A percentile compares a stretch with the other conserved stretches of the same genome.
These are phyloP conservation scores for Protula sp. DNA, from an alignment of 2,888 invertebrate genomes.

Conservation along the genomic window DNA sequence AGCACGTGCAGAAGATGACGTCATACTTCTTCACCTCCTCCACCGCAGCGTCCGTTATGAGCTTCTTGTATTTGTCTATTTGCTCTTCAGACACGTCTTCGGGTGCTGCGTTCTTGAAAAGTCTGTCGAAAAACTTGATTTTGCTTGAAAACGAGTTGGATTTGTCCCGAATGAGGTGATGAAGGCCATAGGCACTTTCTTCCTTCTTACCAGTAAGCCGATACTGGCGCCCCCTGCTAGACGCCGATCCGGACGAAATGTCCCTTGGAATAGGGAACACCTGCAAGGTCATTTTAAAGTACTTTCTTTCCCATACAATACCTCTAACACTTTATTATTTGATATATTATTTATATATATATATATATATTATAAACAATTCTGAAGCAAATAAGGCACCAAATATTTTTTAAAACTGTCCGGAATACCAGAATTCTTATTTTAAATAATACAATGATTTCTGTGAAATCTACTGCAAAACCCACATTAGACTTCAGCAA, in stretches of 20 bases:
- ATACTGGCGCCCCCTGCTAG: too few species aligned
- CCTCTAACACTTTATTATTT: too few species aligned
- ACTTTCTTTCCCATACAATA: neutral
- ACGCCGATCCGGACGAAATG: too few species aligned
- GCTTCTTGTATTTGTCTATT: conserved; percentile 11
- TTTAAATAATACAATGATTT: too few species aligned
- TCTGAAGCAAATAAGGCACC: too few species aligned
- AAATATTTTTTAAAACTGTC: too few species aligned
- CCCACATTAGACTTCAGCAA: too few species aligned
- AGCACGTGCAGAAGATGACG: conserved; percentile 21
- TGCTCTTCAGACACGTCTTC: conserved; percentile 5
- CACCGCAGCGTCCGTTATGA: conserved; percentile 9
- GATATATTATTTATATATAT: too few species aligned
- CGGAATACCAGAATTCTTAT: too few species aligned
- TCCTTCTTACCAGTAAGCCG: neutral
- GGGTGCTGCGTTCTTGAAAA: conserved; percentile 3
- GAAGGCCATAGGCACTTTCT: conserved; percentile 9
- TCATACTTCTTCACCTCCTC: conserved; percentile 14
- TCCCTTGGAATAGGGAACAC: conserved; percentile 32
- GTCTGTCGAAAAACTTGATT: conserved; percentile 12
- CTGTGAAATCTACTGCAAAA: too few species aligned
- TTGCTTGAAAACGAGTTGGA: conserved; percentile 1
- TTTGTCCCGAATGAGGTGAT: conserved; percentile 17
- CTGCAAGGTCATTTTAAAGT: neutral
- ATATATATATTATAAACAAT: too few species aligned